Evolutionary conservation across 1,140 invertebrate genomes (phyloP).

Genomic region (Mactra quadrangularis): DNA sequence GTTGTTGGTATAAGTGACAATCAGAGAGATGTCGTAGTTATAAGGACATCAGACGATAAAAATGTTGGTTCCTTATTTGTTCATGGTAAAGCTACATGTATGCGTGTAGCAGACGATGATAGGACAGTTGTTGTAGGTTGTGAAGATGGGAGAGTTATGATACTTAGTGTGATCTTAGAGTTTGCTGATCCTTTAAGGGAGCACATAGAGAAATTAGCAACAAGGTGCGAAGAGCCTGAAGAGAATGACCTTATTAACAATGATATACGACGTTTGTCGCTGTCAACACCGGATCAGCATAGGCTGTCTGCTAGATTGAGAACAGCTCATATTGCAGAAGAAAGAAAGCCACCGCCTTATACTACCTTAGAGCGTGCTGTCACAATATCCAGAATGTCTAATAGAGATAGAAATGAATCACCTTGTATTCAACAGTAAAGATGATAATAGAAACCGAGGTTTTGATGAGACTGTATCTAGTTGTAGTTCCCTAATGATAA

Average conservation of each 20-base stretch:
- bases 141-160: slow-evolving; percentile 77
- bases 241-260: slow-evolving; percentile 35
- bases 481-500: neutral
- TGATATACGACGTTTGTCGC: slow-evolving; percentile 62
- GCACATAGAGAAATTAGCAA: slow-evolving; percentile 72
- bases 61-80: slow-evolving; percentile 70
- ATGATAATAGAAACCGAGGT: neutral
- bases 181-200: slow-evolving; percentile 75
- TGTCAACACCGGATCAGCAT: slow-evolving; percentile 65
- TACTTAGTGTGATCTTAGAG: slow-evolving; percentile 75
- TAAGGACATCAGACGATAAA: slow-evolving; percentile 69
- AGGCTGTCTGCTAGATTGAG: slow-evolving; percentile 64
- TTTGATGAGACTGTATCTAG: neutral
- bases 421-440: slow-evolving; percentile 32
- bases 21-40: slow-evolving; percentile 65
- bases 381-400: slow-evolving; percentile 54
- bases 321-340: slow-evolving; percentile 45
- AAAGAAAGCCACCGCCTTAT: slow-evolving; percentile 64
- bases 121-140: slow-evolving; percentile 78
- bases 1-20: slow-evolving; percentile 69
- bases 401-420: neutral
- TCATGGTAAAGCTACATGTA: slow-evolving; percentile 74
- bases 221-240: slow-evolving; percentile 39
- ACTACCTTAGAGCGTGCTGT: slow-evolving; percentile 64
- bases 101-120: slow-evolving; percentile 78